Percentiles rank a stretch among this genome's conserved stretches.
Conservation (phyloP, 2,888 invertebrate species). For the Leptura quadrifasciata region DNA sequence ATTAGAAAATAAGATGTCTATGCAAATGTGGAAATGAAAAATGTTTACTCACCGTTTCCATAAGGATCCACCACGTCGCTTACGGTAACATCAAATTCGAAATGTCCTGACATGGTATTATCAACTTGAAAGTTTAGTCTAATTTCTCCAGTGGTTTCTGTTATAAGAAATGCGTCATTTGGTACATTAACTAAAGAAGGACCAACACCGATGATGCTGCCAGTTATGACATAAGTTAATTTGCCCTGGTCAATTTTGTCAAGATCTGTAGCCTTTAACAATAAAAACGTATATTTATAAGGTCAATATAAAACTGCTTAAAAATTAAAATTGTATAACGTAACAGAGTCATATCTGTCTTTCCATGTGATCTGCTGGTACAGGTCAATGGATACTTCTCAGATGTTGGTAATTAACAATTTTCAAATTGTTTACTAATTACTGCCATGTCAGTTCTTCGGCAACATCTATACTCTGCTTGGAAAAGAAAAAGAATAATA, state of each 20-base stretch:
- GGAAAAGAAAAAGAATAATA: too few species aligned
- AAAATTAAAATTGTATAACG: too few species aligned
- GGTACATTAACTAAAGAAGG: constrained; percentile 63
- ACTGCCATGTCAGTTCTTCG: too few species aligned
- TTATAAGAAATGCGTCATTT: constrained; percentile 61
- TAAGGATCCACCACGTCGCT: constrained; percentile 70
- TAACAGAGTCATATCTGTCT: too few species aligned
- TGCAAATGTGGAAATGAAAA: not conserved
- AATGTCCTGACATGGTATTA: constrained; percentile 78
- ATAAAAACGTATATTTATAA: constrained; percentile 32
- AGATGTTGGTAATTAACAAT: too few species aligned
- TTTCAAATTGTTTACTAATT: too few species aligned
- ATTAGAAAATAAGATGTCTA: constrained; percentile 16
- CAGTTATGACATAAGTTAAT: constrained; percentile 61
- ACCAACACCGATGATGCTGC: constrained; percentile 47
- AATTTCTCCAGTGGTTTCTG: constrained; percentile 72
- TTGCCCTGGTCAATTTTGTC: constrained; percentile 61
- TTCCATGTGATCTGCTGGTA: too few species aligned
- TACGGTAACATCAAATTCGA: constrained; percentile 77
- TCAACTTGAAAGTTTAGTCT: constrained; percentile 75
- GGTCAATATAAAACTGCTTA: too few species aligned
- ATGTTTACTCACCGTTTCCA: constrained; percentile 52
- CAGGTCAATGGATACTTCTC: too few species aligned
- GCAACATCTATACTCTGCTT: too few species aligned
- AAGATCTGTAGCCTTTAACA: constrained; percentile 76